Evolutionary conservation across 2,888 invertebrate species (phyloP), one percentile per base, ranked within the genome.

Genomic region (Selenia dentaria): DNA sequence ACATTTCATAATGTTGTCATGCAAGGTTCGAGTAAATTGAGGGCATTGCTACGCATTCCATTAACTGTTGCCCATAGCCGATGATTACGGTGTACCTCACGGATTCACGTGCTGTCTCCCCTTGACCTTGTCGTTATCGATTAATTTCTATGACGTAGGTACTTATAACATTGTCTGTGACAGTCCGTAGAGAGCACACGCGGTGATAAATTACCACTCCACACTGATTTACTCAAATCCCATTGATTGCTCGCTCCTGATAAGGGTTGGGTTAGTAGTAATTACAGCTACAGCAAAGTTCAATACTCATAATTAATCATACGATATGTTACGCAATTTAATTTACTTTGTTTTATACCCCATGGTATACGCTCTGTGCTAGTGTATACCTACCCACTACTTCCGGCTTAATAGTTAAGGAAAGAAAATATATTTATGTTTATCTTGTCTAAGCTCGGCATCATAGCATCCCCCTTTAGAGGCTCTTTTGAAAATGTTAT

Each of bases 91-190:
- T 59, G 57, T 60, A 68, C 64, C 64, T 64, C 57, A 51, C 57
- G 66, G 64, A 63, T 61, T 66, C 59, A 70, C 60, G 51, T 67
- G 56, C 59, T 70, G 57, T 67, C 70, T 70, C 67, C 74, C 70
- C 72, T 77, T 82, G 76, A 79, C 88, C 86, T 84, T 87, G 79
- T 61, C 65, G 64, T 71, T 68, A 77, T 74, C 69, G 77, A 78
- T 88, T 85, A 74, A 85, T 85, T 80, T 67, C 56, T 56, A 58
- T 83, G 76, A 82, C 78, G 52, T 51, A 37, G 1, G 4, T 27
- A 34, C 11, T 25, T 10, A 27, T 56, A 59, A 51, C 50, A 58
- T 53, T 29, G 52, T 55, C 52, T 62, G 49, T 60, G 52, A 59
- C 54, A 56, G 49, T 36, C 51, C 36, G 47, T 59, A 56, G 55